Base-by-base conservation (phyloP, 53 echinoderm and acorn worm genomes). In the Crossaster papposus region DNA sequence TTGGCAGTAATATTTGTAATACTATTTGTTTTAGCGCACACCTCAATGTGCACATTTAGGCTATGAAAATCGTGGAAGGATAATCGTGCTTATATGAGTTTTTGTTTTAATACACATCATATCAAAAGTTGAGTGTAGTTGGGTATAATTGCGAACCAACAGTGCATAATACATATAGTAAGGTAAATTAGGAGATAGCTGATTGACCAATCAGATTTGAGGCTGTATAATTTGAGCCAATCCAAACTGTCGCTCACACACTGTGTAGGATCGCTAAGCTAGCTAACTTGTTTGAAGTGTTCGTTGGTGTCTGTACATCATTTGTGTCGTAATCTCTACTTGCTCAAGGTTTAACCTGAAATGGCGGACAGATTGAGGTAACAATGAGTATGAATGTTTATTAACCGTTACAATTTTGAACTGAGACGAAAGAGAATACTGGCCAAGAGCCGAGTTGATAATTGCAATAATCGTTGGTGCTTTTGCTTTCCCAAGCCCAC, bases 111-210 rank as follows among this genome's bases (percentile, higher is more conserved):
- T 17, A 58, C 58, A 58, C 58, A 4, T 44, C 9, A 44, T 44
- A 44, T 58, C 58, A 58, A 58, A 58, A 58, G 7, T 20, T 58
- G 68, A 68, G 68, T 68, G 68, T 28, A 68, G 68, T 68, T 68
- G 68, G 24, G 58, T 58, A 18, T 20, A 15, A 68, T 26, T 18
- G 68, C 68, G n/a, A 68, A 68, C 68, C 68, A 28, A 20, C 24
- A 68, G 68, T 68, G 68, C 68, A 68, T 68, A n/a, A 58, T 62
- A 23, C n/a, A 20, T 62, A n/a, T 68, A 3, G 64, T 64, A 15
- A 64, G 20, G 68, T 26, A 4, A 68, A 68, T 24, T 18, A 68
- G 24, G 28, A 26, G 68, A 68, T 28, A 26, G 20, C 7, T n/a
- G 17, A 26, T 6, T 68, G 68, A 68, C 24, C 68, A 26, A 26